Evolutionary conservation across 2,888 invertebrate species (phyloP), one percentile per base, ranked within the genome.

Genomic region (Ametastegia equiseti): DNA sequence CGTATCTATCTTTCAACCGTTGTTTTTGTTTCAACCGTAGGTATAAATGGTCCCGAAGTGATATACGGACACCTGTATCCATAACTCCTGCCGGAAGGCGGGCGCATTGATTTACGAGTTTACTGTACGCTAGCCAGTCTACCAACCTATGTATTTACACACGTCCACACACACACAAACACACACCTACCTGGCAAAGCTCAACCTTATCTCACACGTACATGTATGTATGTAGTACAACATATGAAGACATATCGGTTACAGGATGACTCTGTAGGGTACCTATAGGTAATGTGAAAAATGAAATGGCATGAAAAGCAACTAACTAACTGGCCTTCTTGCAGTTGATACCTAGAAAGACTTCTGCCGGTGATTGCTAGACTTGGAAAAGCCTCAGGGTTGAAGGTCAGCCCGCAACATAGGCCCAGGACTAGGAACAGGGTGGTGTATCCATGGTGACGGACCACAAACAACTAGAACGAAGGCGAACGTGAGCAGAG

Each of bases 1-100:
- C 75, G 36, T 75, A 36, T 75, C 54, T 75, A 15, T 54, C 33
- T 50, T 33, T n/a, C 30, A n/a, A n/a, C n/a, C 4, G 45, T 67
- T 47, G 75, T 75, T 75, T 75, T 75, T 75, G 75, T 75, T 75
- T 13, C 54, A 54, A 5, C 47, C 30, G 27, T 71, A 19, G 50
- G 75, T 75, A 75, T 75, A 75, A 75, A 75, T 75, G 75, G 75
- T 75, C 30, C 33, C 75, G 75, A 75, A 75, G 75, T 75, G 75
- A 75, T 75, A 75, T 75, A 75, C 54, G 23, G 75, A 75, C 75
- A 75, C 75, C 75, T 75, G 75, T 75, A 75, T 75, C 75, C 75
- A 75, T 75, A 75, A 75, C 75, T 75, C 54, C 54, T 75, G 19
- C 54, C 54, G 54, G 75, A 75, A 75, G 36, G 75, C 54, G 54